phyloP scores from a whole-genome alignment of 1,140 invertebrate genomes.

The Panulirus ornatus region DNA sequence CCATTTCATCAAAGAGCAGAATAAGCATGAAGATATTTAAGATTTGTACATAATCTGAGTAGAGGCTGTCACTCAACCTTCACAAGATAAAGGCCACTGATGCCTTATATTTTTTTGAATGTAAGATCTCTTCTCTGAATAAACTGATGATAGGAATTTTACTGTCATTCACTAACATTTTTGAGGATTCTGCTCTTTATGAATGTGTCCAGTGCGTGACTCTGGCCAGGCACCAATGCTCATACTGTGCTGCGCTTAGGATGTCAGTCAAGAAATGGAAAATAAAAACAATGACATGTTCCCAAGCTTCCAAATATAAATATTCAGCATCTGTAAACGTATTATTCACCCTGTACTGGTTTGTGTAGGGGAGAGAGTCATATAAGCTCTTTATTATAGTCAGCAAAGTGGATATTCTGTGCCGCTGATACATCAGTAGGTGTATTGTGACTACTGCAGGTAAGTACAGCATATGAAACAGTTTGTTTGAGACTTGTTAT shows the following conservation, averaged over 20 bases:
- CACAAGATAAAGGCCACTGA: too few relatives aligned
- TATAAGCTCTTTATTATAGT: background rate
- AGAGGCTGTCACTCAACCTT: background rate
- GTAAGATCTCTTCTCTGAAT: background rate
- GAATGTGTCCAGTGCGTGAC: background rate
- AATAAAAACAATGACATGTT: constrained; percentile 40
- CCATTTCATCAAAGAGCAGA: background rate
- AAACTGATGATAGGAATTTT: background rate
- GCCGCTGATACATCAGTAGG: background rate
- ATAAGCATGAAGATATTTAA: background rate
- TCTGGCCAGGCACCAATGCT: constrained; percentile 13
- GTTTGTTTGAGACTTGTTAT: background rate
- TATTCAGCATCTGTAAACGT: constrained; percentile 24
- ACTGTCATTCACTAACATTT: background rate
- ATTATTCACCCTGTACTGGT: background rate
- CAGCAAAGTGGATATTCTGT: background rate
- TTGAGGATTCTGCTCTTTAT: constrained; percentile 17
- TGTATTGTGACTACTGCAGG: background rate
- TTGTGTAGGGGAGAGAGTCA: background rate
- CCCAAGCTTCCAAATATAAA: constrained; percentile 49
- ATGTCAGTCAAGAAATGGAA: constrained; percentile 17
- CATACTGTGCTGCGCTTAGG: constrained; percentile 22
- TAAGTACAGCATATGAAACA: background rate
- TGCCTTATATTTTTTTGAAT: background rate
- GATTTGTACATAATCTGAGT: background rate